Percentiles rank a stretch among this genome's conserved stretches.
Evolutionary conservation across 2,113 vertebrate genomes (phyloP).

Genomic region (Crotalus horridus): DNA sequence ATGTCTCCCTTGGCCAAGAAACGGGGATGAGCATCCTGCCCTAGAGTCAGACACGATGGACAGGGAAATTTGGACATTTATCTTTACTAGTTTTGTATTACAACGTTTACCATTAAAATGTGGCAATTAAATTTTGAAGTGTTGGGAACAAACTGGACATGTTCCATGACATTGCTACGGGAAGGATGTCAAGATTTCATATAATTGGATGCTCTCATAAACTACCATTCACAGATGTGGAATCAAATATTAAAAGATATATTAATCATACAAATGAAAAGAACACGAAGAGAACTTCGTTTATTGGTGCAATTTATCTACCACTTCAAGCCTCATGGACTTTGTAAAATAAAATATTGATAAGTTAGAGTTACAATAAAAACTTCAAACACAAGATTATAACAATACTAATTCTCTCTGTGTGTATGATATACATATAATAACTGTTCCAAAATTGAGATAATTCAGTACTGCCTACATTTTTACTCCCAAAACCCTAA

Average conservation of each 20-base stretch:
- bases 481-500: background rate
- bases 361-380: background rate
- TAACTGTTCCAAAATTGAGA: background rate
- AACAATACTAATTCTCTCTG: background rate
- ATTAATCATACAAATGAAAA: background rate
- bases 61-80: background rate
- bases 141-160: conserved; percentile 15
- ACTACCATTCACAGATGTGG: conserved; percentile 22
- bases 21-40: fast-evolving
- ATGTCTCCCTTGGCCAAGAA: background rate
- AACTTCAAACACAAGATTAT: background rate
- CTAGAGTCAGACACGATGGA: background rate
- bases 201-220: conserved; percentile 50
- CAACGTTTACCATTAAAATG: conserved; percentile 49
- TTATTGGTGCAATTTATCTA: background rate
- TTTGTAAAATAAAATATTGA: background rate
- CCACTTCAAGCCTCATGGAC: background rate
- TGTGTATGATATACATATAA: background rate
- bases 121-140: conserved; percentile 27
- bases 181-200: background rate
- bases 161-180: conserved; percentile 9
- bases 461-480: background rate
- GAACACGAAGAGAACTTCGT: background rate
- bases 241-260: conserved; percentile 28
- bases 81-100: conserved; percentile 1